Conservation (phyloP, 2,888 invertebrate species). For the Ormyrus rosae region DNA sequence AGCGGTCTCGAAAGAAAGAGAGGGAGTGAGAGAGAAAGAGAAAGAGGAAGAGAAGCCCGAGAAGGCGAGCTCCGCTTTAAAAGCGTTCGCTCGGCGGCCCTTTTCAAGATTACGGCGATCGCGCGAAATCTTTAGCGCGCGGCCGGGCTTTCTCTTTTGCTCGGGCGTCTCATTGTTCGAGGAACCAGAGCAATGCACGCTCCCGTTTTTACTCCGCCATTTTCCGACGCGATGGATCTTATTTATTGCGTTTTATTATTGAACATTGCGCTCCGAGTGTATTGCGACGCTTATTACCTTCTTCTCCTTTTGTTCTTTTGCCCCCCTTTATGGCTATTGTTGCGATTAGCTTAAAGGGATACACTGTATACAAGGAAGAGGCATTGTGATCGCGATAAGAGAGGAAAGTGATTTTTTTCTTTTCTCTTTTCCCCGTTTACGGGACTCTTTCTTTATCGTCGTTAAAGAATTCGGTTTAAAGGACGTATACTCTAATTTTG, state of each 20-base stretch:
- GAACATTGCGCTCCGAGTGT: not conserved
- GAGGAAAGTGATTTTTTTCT: constrained; percentile 12
- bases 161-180: constrained; percentile 33
- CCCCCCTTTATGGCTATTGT: not conserved
- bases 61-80: constrained; percentile 39
- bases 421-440: not conserved
- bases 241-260: constrained; percentile 46
- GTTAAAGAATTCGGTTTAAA: not conserved
- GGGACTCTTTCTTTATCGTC: constrained; percentile 19
- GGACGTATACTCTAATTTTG: not conserved
- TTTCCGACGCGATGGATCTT: constrained; percentile 34
- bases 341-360: constrained; percentile 3
- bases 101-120: constrained; percentile 47
- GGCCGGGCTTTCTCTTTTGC: not conserved
- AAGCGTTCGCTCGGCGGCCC: constrained; percentile 36
- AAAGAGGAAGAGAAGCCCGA: constrained; percentile 14
- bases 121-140: constrained; percentile 43
- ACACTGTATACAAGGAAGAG: not conserved
- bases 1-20: not conserved
- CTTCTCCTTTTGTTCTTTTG: not conserved
- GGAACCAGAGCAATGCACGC: constrained; percentile 6
- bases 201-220: constrained; percentile 36
- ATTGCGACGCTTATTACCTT: not conserved
- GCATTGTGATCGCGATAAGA: constrained; percentile 13
- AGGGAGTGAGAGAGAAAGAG: constrained; percentile 11